Percentiles rank a stretch among this genome's conserved stretches.
phyloP scores from a whole-genome alignment of 2,888 invertebrate genomes.

The Bugulina stolonifera region DNA sequence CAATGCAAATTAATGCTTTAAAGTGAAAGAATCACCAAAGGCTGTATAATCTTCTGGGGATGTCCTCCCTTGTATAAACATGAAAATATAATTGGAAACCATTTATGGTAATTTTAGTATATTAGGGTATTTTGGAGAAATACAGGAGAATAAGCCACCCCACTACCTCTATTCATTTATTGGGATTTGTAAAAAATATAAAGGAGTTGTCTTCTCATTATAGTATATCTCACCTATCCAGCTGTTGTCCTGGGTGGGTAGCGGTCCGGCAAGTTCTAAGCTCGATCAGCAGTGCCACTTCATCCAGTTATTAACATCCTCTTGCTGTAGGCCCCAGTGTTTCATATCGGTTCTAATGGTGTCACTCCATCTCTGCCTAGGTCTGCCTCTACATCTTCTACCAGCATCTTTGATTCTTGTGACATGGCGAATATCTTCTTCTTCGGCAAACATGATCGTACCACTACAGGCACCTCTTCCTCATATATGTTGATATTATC shows the following conservation, averaged over 20 bases:
- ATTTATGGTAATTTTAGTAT: too few species aligned
- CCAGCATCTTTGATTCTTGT: not conserved
- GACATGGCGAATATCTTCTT: not conserved
- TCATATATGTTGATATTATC: not conserved
- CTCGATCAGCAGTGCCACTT: not conserved
- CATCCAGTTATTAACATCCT: not conserved
- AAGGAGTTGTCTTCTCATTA: too few species aligned
- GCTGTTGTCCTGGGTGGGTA: not conserved
- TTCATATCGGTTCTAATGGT: not conserved
- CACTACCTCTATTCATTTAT: too few species aligned
- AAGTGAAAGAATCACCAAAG: too few species aligned
- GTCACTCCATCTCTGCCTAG: not conserved
- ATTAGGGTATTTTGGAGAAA: too few species aligned
- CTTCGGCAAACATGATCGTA: not conserved
- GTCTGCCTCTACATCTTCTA: not conserved
- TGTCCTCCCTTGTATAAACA: too few species aligned
- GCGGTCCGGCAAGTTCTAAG: not conserved
- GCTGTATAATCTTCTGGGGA: too few species aligned
- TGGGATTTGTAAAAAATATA: too few species aligned
- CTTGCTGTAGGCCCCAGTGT: not conserved
- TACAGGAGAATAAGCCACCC: too few species aligned
- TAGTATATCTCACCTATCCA: not conserved
- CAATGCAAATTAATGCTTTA: too few species aligned
- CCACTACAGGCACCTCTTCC: not conserved
- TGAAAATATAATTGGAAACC: too few species aligned